Evolutionary conservation across 2,113 vertebrate genomes (phyloP).

Genomic region (Nymphicus hollandicus): DNA sequence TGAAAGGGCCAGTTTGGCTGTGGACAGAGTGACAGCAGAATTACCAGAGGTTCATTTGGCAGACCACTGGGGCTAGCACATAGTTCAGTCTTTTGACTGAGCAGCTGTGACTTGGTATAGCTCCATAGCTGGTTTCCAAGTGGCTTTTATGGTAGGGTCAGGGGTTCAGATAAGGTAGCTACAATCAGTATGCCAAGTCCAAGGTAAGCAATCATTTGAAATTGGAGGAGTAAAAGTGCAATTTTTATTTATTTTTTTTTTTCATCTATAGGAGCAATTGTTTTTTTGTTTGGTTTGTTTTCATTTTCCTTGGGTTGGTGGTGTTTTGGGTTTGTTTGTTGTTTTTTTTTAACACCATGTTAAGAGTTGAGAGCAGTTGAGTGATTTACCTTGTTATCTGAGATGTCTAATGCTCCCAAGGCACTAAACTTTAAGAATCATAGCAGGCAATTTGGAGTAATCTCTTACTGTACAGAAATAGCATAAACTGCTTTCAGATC

Average conservation of each 20-base stretch:
- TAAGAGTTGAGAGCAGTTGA: neutral
- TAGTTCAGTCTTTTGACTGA: neutral
- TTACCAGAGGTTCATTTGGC: neutral
- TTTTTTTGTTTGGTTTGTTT: neutral
- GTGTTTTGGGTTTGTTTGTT: neutral
- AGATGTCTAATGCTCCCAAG: neutral
- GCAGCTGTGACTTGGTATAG: neutral
- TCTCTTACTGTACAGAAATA: neutral
- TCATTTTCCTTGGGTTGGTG: neutral
- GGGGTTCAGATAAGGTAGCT: neutral
- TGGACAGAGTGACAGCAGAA: neutral
- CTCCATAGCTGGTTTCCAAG: neutral
- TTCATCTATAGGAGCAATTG: neutral
- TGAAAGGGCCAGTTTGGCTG: neutral
- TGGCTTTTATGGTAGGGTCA: neutral
- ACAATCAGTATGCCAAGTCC: neutral
- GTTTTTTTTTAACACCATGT: neutral
- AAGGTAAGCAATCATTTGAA: neutral
- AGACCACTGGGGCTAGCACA: neutral
- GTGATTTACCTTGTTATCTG: neutral
- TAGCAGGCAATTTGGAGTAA: neutral
- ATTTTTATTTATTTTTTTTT: rapidly evolving
- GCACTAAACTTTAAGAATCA: neutral
- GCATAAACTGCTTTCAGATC: neutral
- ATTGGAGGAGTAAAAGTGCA: neutral